These are phyloP conservation scores for Cynodonichthys magdalenae DNA, from an alignment of 2,797 vertebrate species.

Conservation along the genomic window DNA sequence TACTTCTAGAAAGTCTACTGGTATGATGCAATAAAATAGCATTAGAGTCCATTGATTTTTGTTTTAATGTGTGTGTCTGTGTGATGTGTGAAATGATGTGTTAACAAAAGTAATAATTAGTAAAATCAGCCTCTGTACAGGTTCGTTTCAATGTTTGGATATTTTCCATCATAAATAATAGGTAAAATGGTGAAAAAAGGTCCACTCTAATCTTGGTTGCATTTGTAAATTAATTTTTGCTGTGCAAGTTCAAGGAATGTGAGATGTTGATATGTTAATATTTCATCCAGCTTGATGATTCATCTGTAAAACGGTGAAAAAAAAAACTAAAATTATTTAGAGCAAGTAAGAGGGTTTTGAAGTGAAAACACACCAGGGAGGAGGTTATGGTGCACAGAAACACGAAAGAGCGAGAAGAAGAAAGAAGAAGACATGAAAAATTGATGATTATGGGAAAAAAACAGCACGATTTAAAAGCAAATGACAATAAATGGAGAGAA, in stretches of 20 bases:
- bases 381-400: neutral
- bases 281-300: neutral
- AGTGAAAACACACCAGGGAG: neutral
- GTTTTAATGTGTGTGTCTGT: too few relatives aligned
- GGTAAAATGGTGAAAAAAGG: neutral
- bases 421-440: neutral
- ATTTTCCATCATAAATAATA: neutral
- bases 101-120: too few relatives aligned
- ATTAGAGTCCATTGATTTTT: too few relatives aligned
- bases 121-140: too few relatives aligned
- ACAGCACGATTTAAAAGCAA: neutral
- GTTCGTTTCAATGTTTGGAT: neutral
- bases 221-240: neutral
- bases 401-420: neutral
- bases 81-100: too few relatives aligned
- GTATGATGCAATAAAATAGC: too few relatives aligned
- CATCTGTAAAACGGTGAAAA: neutral
- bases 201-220: neutral
- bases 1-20: neutral
- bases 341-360: constrained; percentile 4
- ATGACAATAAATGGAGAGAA: constrained; percentile 45
- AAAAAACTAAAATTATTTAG: neutral
- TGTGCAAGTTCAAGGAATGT: neutral
- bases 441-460: neutral
- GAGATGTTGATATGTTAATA: neutral